These are phyloP conservation scores for Xanthorhoe spadicearia DNA, from an alignment of 2,888 invertebrate genomes.

Conservation along the genomic window DNA sequence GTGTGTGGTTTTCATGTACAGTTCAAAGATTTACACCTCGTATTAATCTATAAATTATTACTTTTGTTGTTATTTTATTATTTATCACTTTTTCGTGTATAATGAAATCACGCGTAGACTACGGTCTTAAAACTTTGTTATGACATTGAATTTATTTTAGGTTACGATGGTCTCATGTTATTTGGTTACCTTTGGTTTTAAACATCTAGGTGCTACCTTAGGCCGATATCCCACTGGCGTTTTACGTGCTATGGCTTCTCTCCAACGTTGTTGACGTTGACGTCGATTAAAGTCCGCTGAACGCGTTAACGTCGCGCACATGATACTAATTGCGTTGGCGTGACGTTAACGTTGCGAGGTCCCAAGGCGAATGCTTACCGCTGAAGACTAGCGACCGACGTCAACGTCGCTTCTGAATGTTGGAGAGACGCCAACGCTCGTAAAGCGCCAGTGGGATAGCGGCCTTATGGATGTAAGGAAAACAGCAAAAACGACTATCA, in stretches of 20 bases:
- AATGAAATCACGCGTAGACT: slow-evolving; percentile 62
- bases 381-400: no score
- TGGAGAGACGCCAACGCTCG: no score
- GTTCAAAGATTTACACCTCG: slow-evolving; percentile 53
- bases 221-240: no score
- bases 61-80: slow-evolving; percentile 63
- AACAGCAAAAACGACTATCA: slow-evolving; percentile 8
- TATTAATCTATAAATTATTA: slow-evolving; percentile 61
- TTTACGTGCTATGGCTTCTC: no score
- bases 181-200: slow-evolving; percentile 45
- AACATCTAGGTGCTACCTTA: slow-evolving; percentile 46
- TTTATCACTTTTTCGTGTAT: slow-evolving; percentile 48
- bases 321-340: no score
- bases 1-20: slow-evolving; percentile 46
- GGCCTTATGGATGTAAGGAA: slow-evolving; percentile 28
- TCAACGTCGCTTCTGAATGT: no score
- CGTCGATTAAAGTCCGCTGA: no score
- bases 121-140: slow-evolving; percentile 54
- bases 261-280: no score
- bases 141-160: slow-evolving; percentile 58
- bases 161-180: slow-evolving; percentile 49
- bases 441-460: no score
- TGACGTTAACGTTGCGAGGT: no score
- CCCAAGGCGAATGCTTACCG: no score
- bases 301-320: no score